Evolutionary conservation across 2,888 invertebrate species (phyloP).

Genomic region (Eutolmus rufibarbis): DNA sequence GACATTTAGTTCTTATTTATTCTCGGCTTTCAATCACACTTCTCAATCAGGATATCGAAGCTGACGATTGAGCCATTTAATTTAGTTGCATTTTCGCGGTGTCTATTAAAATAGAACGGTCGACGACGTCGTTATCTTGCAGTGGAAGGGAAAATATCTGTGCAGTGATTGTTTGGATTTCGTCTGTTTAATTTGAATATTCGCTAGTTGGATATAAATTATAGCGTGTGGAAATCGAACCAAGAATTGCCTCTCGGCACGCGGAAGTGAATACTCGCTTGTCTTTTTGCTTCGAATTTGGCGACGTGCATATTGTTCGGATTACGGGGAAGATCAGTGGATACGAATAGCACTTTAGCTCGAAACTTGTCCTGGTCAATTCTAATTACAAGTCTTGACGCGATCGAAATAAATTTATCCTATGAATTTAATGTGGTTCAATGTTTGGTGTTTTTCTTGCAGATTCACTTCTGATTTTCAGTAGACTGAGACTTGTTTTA

Average conservation of each 20-base stretch:
- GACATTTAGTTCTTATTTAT: conserved; percentile 46
- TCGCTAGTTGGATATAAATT: conserved; percentile 30
- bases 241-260: conserved; percentile 41
- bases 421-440: neutral
- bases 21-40: conserved; percentile 39
- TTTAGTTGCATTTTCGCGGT: conserved; percentile 16
- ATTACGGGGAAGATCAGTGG: conserved; percentile 35
- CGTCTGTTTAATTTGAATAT: conserved; percentile 9
- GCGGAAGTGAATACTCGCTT: conserved; percentile 44
- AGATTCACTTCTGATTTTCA: conserved; percentile 25
- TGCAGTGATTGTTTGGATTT: conserved; percentile 37
- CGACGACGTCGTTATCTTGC: conserved; percentile 30
- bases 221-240: conserved; percentile 39
- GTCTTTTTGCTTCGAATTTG: conserved; percentile 13
- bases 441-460: neutral
- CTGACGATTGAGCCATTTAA: conserved; percentile 39
- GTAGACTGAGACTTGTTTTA: conserved; percentile 11
- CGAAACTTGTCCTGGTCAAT: conserved; percentile 39
- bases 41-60: conserved; percentile 45
- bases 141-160: conserved; percentile 36
- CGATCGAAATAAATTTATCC: conserved; percentile 38
- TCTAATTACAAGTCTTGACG: conserved; percentile 40
- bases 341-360: conserved; percentile 34
- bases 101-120: conserved; percentile 23
- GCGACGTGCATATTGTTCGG: conserved; percentile 25